These are phyloP conservation scores for Eulemur rubriventer DNA, from an alignment of 2,797 vertebrate genomes.

Conservation along the genomic window DNA sequence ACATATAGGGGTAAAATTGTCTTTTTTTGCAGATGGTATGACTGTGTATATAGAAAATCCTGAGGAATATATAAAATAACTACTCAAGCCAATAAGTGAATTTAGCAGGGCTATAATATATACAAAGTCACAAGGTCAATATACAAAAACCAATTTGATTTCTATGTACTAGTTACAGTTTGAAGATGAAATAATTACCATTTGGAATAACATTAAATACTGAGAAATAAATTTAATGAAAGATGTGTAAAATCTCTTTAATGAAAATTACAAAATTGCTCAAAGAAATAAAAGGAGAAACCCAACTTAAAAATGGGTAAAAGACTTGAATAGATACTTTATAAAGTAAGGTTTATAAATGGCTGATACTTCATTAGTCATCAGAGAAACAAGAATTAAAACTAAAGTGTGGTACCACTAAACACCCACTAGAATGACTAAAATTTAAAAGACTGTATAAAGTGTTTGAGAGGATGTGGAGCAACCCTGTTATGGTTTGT, in stretches of 20 bases:
- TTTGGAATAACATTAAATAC: not conserved
- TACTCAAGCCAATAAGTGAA: not conserved
- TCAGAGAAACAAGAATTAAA: not conserved
- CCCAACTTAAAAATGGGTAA: not conserved
- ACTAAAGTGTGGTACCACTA: not conserved
- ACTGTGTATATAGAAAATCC: not conserved
- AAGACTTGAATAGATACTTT: not conserved
- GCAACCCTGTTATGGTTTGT: not conserved
- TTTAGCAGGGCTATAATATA: not conserved
- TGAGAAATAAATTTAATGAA: not conserved
- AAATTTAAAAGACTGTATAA: not conserved
- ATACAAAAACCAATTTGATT: not conserved
- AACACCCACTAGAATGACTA: not conserved
- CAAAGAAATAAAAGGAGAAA: not conserved
- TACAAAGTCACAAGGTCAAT: not conserved
- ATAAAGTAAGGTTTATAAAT: not conserved
- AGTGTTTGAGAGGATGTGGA: not conserved
- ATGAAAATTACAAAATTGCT: not conserved
- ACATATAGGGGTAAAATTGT: not conserved
- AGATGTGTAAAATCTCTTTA: not conserved
- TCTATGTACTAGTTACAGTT: not conserved
- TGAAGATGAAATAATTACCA: not conserved
- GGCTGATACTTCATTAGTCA: not conserved
- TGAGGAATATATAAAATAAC: not conserved
- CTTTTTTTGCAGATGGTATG: not conserved